Evolutionary conservation across 2,888 invertebrate species (phyloP), one percentile per base, ranked within the genome.

Genomic region (Agrypnus murinus): DNA sequence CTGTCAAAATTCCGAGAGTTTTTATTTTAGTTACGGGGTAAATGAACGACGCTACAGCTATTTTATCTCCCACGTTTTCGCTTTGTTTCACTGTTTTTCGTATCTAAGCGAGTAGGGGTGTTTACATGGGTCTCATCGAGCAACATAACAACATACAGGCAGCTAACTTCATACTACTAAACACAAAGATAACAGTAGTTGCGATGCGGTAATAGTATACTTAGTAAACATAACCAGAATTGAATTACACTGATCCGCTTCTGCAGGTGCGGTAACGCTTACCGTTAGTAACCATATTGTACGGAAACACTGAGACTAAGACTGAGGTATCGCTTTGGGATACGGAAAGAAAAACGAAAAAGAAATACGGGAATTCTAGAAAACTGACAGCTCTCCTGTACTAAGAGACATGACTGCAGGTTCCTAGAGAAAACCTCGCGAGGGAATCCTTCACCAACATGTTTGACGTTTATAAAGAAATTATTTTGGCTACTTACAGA

Each of bases 131-230:
- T 57, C 40, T 57, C 40, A 57, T 32, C 15, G 45, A 53, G 65
- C 40, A 38, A 32, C 53, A 48, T 25, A 53, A 53, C 53, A 64
- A 64, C 53, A 34, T 45, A 46, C 45, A 60, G 38, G 60, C 60
- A 31, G 46, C 60, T 60, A 60, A 60, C 45, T 46, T 34, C 45
- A n/a, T 40, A 31, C 45, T 55, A 17, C 46, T 65, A 58, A 58
- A 65, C 57, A 46, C 43, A 65, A 65, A 55, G 65, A 65, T 65
- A 65, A 57, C 65, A 57, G 43, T 55, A 45, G 65, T 45, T 55
- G 40, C 19, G 53, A 64, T 38, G 53, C 40, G 14, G 45, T 65
- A 65, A 65, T 57, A 55, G 66, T 59, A 59, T 40, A 59, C 66
- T 48, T 40, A 38, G 59, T 59, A 59, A 59, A 59, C 48, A 59